Evolutionary conservation across 2,797 vertebrate species (phyloP), one percentile per base, ranked within the genome.

Genomic region (Poecilia gillii): DNA sequence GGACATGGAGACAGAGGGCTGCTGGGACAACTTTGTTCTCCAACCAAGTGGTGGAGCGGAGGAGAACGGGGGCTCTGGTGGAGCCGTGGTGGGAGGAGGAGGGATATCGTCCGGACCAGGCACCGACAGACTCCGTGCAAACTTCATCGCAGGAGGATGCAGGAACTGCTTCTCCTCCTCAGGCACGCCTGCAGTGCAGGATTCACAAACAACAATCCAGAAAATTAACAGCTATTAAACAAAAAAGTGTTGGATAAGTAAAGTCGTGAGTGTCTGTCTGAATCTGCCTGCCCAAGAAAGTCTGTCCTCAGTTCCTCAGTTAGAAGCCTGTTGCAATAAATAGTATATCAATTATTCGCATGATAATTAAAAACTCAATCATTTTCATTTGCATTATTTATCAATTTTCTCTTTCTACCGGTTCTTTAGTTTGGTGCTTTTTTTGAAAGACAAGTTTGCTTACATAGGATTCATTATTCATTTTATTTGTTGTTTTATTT

Each of bases 61-160:
- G 85, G 96, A 97, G 90, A 97, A 98, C 0, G 97, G 97, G 25
- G 97, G 97, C n/a, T 98, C 97, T 0, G 97, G 97, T 0, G 97
- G 97, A 25, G 97, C 97, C 2, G 97, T 97, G 59, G 97, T 98
- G n/a, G 97, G 97, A 20, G 97, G 97, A 0, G 97, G 97, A 7
- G 97, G 97, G 83, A 98, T 98, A 73, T 98, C 97, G 41, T 98
- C 97, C 0, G 97, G 97, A 8, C 97, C 97, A 0, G 97, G 97
- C 78, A 98, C 97, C 0, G 97, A 98, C 80, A 98, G 94, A 90
- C 97, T 98, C 74, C 97, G 96, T 75, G 97, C 96, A 84, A 98
- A 97, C 92, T 98, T 98, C 95, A 97, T 94, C 72, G 95, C 86
- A 12, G 97, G 97, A 88, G 97, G 97, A 80, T 97, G 95, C 74